A percentile compares a stretch with the other conserved stretches of the same genome.
These are phyloP conservation scores for Conus ventricosus DNA, from an alignment of 1,140 invertebrate genomes.

Conservation along the genomic window DNA sequence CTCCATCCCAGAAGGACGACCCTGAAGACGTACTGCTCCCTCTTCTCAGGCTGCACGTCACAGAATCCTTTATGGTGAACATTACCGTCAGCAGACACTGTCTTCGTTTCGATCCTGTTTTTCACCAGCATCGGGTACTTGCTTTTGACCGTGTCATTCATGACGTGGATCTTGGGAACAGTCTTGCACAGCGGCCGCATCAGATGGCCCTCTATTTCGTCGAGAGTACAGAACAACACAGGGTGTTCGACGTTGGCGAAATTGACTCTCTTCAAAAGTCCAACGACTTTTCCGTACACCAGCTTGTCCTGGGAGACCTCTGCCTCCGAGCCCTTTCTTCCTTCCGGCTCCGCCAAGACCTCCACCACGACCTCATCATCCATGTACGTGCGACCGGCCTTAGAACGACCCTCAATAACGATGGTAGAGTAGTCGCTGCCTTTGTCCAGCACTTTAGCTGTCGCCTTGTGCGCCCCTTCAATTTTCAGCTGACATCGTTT, in stretches of 20 bases:
- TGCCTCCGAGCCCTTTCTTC: no score
- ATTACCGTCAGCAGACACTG: slow-evolving; percentile 34
- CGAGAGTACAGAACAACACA: slow-evolving; percentile 62
- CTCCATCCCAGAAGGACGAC: slow-evolving; percentile 53
- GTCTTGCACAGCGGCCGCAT: slow-evolving; percentile 65
- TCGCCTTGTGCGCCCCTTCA: slow-evolving; percentile 49
- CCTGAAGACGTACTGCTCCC: slow-evolving; percentile 49
- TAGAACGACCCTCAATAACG: slow-evolving; percentile 59
- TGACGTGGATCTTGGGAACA: slow-evolving; percentile 63
- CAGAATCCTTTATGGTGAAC: slow-evolving; percentile 37
- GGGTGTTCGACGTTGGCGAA: slow-evolving; percentile 48
- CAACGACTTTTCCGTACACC: slow-evolving; percentile 57
- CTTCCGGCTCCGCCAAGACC: slow-evolving; percentile 42
- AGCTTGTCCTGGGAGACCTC: slow-evolving; percentile 2
- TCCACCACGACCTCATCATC: slow-evolving; percentile 67
- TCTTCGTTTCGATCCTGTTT: slow-evolving; percentile 41
- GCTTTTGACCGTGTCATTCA: slow-evolving; percentile 39
- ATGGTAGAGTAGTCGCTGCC: slow-evolving; percentile 44
- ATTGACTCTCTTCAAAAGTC: slow-evolving; percentile 50
- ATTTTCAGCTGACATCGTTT: slow-evolving; percentile 54
- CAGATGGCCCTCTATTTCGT: slow-evolving; percentile 54
- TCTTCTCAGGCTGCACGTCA: slow-evolving; percentile 39
- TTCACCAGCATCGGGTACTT: slow-evolving; percentile 28
- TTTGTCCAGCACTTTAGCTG: slow-evolving; percentile 40
- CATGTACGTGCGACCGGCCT: slow-evolving; percentile 62